phyloP scores from a whole-genome alignment of 2,113 vertebrate species.

The Chloroceryle aenea region DNA sequence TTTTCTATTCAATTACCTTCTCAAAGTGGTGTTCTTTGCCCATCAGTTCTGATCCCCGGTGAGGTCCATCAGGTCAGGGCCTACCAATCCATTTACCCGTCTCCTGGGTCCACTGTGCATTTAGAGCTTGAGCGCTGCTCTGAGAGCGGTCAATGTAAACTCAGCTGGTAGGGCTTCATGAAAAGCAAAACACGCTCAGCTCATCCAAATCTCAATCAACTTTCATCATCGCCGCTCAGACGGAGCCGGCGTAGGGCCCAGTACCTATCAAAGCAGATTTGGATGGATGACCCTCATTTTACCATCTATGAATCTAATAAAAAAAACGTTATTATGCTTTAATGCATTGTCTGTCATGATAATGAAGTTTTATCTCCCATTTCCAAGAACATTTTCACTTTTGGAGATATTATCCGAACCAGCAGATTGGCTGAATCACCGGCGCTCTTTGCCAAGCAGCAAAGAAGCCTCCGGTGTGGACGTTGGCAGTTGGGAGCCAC shows the following conservation, averaged over 20 bases:
- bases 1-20: not conserved
- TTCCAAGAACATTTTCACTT: not conserved
- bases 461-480: fast-evolving
- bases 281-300: slow-evolving; percentile 35
- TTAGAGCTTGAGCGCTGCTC: not conserved
- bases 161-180: not conserved
- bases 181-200: not conserved
- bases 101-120: not conserved
- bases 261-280: not conserved
- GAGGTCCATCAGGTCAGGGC: not conserved
- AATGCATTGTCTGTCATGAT: slow-evolving; percentile 17
- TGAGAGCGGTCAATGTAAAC: not conserved
- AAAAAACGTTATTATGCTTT: not conserved
- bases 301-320: not conserved
- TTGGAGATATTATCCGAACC: not conserved
- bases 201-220: not conserved
- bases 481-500: fast-evolving
- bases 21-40: fast-evolving
- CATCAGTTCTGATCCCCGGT: fast-evolving
- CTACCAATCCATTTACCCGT: fast-evolving
- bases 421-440: not conserved
- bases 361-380: slow-evolving; percentile 48
- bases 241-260: not conserved
- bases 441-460: not conserved
- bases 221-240: not conserved